Evolutionary conservation across 2,888 invertebrate genomes (phyloP).

Genomic region (Polylopha cassiicola): DNA sequence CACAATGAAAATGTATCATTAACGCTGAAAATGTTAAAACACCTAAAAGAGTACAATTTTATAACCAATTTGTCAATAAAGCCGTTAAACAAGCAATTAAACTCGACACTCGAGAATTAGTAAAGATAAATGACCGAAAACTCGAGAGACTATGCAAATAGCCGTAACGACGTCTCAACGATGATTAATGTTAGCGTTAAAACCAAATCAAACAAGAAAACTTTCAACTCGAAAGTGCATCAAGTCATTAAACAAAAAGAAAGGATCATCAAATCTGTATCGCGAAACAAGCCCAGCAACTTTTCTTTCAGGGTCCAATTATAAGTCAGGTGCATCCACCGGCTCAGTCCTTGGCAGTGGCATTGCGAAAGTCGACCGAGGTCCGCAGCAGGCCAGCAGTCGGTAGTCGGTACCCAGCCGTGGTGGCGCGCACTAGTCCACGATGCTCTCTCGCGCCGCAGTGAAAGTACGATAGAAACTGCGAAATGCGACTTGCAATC

Average conservation of each 20-base stretch:
- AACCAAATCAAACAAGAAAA: background rate
- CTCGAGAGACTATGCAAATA: too few species aligned
- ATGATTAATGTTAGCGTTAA: too few species aligned
- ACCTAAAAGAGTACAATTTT: too few species aligned
- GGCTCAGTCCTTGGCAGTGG: conserved; percentile 64
- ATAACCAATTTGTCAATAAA: too few species aligned
- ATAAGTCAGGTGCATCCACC: conserved; percentile 39
- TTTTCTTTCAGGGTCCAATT: conserved; percentile 47
- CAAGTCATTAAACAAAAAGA: background rate
- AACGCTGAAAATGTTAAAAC: too few species aligned
- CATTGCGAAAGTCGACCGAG: conserved; percentile 36
- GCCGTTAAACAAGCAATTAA: background rate
- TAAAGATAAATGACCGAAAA: too few species aligned
- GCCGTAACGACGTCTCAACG: too few species aligned
- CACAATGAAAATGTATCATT: too few species aligned
- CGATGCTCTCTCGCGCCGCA: conserved; percentile 56
- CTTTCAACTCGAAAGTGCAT: background rate
- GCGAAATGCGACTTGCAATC: conserved; percentile 70
- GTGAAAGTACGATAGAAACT: conserved; percentile 71
- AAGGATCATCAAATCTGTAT: conserved; percentile 13
- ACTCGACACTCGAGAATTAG: too few species aligned
- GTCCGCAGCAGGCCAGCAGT: conserved; percentile 14
- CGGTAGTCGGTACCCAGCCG: conserved; percentile 57
- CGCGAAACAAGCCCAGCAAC: conserved; percentile 41
- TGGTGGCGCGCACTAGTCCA: conserved; percentile 50